Percentiles rank a stretch among this genome's conserved stretches.
Conservation (phyloP, 2,113 vertebrate genomes). For the Sceloporus tristichus region DNA sequence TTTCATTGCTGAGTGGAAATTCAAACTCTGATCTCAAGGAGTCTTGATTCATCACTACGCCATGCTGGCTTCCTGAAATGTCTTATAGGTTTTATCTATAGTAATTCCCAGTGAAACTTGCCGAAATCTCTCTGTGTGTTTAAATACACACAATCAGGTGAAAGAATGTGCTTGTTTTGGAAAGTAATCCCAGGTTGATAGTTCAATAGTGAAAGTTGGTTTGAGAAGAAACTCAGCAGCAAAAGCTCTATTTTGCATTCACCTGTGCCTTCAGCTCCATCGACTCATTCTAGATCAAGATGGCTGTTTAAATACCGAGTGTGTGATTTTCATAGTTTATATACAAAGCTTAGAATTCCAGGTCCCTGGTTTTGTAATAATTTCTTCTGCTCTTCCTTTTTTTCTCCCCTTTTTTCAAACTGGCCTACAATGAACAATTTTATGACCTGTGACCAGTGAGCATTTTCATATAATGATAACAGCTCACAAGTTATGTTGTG, state of each 20-base stretch:
- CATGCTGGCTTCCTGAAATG: not conserved
- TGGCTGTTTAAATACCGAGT: too few relatives aligned
- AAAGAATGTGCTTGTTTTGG: not conserved
- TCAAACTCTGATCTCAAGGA: too few relatives aligned
- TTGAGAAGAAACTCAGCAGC: not conserved
- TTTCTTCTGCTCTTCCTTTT: not conserved
- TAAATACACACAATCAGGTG: not conserved
- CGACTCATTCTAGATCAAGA: not conserved
- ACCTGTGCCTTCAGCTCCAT: not conserved
- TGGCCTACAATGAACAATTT: conserved; percentile 24
- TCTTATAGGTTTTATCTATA: not conserved
- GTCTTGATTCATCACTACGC: too few relatives aligned
- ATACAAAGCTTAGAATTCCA: not conserved
- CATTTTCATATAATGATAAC: conserved; percentile 46
- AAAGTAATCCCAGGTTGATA: not conserved
- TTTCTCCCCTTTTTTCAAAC: conserved; percentile 18
- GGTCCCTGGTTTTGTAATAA: not conserved
- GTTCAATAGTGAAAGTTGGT: not conserved
- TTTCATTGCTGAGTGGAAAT: too few relatives aligned
- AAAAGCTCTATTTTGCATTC: not conserved
- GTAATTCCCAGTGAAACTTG: not conserved
- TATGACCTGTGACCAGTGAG: conserved; percentile 39
- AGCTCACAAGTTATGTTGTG: conserved; percentile 45
- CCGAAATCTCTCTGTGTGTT: not conserved
- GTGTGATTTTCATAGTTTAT: not conserved